Evolutionary conservation across 2,888 invertebrate species (phyloP), one percentile per base, ranked within the genome.

Genomic region (Drosophila kokeensis): DNA sequence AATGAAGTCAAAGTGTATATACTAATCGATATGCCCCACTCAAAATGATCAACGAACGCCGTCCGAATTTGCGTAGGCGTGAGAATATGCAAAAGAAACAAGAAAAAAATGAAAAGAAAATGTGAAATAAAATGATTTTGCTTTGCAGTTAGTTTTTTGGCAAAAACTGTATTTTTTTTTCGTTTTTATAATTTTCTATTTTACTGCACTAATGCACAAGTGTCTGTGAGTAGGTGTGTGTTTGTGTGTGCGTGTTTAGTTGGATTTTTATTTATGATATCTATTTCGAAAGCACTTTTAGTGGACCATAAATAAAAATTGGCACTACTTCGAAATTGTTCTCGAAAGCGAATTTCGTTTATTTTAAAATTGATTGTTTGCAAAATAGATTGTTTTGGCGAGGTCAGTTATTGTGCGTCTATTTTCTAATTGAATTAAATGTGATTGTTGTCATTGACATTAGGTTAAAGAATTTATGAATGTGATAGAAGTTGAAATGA

Each of bases 241-340:
- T 11, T 32, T 40, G n/a, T 38, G 18, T 49, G 52, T 21, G 54
- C 8, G 27, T 13, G 29, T 13, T n/a, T 24, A 50, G 32, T 13
- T 50, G 50, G n/a, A 36, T 48, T 68, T 77, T 68, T 81, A 63
- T 81, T 76, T 67, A 67, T 73, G 62, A 62, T 68, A 62, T 80
- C 32, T 65, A 32, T 34, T 57, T 64, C 55, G 59, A 29, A 42
- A 67, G 74, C 65, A 74, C 79, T 78, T 68, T 66, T 66, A 70
- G 49, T 66, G n/a, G 48, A 53, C 50, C 55, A 57, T 74, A 71
- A 71, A 69, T 52, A 66, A 67, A 66, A 65, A 27, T 45, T 10
- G 10, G 15, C 13, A 15, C 8, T 38, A 18, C 34, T 68, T 29
- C 55, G 30, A 60, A 67, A 45, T 66, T 48, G 58, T 69, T 52